A percentile compares a stretch with the other conserved stretches of the same genome.
phyloP scores from a whole-genome alignment of 2,797 vertebrate genomes.

The Sorex maritimensis region DNA sequence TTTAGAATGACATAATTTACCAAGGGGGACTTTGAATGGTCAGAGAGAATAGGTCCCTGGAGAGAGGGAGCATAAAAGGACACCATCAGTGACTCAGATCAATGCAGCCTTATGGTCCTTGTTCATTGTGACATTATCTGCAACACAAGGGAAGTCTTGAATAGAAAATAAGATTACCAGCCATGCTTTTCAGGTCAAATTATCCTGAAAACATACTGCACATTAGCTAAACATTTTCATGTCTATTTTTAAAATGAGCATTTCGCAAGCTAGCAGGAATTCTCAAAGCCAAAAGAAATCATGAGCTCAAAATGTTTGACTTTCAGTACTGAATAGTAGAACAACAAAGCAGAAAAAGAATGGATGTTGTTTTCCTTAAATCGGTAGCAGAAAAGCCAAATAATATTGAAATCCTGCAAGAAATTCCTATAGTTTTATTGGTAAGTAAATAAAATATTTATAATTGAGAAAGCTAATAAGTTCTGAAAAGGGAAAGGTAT shows the following conservation, averaged over 20 bases:
- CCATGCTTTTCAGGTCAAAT: background rate
- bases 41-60: background rate
- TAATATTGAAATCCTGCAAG: background rate
- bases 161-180: background rate
- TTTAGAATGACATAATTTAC: background rate
- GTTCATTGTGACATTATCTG: background rate
- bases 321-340: conserved; percentile 24
- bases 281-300: background rate
- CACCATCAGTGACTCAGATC: background rate
- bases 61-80: background rate
- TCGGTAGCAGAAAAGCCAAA: background rate
- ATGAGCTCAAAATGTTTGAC: background rate
- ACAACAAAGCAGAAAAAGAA: background rate
- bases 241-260: background rate
- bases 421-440: background rate
- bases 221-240: background rate
- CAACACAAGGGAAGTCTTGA: background rate
- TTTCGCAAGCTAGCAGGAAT: background rate
- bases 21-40: background rate
- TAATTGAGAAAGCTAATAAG: background rate
- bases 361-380: background rate
- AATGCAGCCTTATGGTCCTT: accelerated
- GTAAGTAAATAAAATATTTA: background rate
- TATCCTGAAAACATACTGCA: background rate
- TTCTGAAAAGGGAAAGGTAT: background rate